phyloP scores from a whole-genome alignment of 2,888 invertebrate species.

The Zygaena filipendulae region DNA sequence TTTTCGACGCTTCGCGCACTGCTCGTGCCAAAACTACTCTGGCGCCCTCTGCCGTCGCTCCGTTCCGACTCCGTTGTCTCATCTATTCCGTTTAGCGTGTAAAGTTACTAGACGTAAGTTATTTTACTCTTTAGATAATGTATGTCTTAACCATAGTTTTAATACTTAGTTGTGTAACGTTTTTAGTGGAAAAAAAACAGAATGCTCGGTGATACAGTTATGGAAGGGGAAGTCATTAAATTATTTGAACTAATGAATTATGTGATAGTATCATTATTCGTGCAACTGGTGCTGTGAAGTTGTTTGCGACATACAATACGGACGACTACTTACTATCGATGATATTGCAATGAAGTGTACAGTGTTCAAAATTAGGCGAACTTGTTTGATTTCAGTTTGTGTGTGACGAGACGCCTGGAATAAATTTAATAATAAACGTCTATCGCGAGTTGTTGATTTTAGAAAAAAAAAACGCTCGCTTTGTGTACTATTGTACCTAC shows the following conservation, averaged over 20 bases:
- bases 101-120: constrained; percentile 56
- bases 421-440: too few relatives aligned
- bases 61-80: constrained; percentile 22
- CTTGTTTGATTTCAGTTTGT: too few relatives aligned
- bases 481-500: too few relatives aligned
- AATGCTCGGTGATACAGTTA: constrained; percentile 35
- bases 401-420: too few relatives aligned
- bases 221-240: constrained; percentile 15
- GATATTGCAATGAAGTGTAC: too few relatives aligned
- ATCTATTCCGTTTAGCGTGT: constrained; percentile 48
- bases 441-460: too few relatives aligned
- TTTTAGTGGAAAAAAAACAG: constrained; percentile 50
- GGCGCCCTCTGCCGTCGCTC: constrained; percentile 30
- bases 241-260: constrained; percentile 21
- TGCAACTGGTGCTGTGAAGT: constrained; percentile 60
- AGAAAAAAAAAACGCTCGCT: too few relatives aligned
- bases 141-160: constrained; percentile 59
- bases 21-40: constrained; percentile 45
- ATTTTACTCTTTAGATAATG: constrained; percentile 58
- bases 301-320: constrained; percentile 49
- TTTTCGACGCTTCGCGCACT: too few relatives aligned
- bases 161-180: constrained; percentile 44
- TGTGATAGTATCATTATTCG: constrained; percentile 33
- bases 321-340: too few relatives aligned
- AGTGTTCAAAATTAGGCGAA: too few relatives aligned